A percentile compares a stretch with the other conserved stretches of the same genome.
phyloP scores from a whole-genome alignment of 2,797 vertebrate species.

The Thamnophis elegans region DNA sequence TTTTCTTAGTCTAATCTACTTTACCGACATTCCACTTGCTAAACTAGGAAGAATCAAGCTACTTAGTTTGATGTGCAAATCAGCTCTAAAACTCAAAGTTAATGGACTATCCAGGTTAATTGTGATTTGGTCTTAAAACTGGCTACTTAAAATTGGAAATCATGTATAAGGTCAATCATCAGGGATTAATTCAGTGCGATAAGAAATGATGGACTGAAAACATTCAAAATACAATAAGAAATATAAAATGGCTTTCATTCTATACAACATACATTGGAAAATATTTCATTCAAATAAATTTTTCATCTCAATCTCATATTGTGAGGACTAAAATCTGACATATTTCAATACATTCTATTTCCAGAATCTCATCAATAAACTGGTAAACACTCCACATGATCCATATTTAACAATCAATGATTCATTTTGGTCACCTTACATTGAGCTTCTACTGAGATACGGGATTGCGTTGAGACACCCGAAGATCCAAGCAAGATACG shows the following conservation, averaged over 20 bases:
- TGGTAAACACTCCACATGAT: slow-evolving; percentile 81
- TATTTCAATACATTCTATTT: slow-evolving; percentile 50
- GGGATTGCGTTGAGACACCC: slow-evolving; percentile 86
- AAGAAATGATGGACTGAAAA: not conserved
- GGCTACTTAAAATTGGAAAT: not conserved
- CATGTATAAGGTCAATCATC: not conserved
- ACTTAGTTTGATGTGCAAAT: not conserved
- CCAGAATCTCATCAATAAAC: slow-evolving; percentile 84
- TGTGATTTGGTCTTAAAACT: not conserved
- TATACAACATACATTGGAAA: not conserved
- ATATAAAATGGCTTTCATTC: not conserved
- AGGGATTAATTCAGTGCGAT: not conserved
- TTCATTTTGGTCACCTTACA: slow-evolving; percentile 89
- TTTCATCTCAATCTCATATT: not conserved
- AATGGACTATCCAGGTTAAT: not conserved
- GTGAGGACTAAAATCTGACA: not conserved
- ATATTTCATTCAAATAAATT: not conserved
- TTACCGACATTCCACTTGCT: not conserved
- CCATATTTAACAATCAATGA: slow-evolving; percentile 80
- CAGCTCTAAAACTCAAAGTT: not conserved
- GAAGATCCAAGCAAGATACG: slow-evolving; percentile 85
- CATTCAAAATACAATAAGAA: not conserved
- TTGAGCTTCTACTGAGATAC: slow-evolving; percentile 87
- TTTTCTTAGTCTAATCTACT: not conserved
- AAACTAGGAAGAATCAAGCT: not conserved